Base-by-base conservation (phyloP, 2,888 invertebrate genomes). In the Nemurella pictetii region DNA sequence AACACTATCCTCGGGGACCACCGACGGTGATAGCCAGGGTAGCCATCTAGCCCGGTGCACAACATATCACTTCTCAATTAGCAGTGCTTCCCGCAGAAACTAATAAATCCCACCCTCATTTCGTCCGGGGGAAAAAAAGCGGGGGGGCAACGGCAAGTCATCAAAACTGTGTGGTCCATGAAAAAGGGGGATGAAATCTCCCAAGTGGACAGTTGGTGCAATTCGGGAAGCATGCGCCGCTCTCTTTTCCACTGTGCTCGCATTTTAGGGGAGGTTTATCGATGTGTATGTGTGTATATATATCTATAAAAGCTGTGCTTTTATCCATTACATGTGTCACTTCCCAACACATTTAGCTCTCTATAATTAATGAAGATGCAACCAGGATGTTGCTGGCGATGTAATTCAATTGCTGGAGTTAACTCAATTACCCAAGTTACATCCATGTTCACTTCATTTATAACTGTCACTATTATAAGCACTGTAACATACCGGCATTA, bases 21-120 rank as follows among this genome's bases (percentile, higher is more conserved):
- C 86, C 86, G 55, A 77, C 85, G 12, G 83, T 77, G 85, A 81
- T 30, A 83, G 29, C 85, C 35, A 77, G 55, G 55, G 55, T 55
- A n/a, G n/a, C n/a, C n/a, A n/a, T n/a, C n/a, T n/a, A n/a, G 20
- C 85, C n/a, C 78, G 75, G 80, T 85, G 84, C 73, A 7, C 55
- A 86, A 81, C 86, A 80, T 84, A 85, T 86, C 85, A 84, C 36
- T 83, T 82, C 78, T 77, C 86, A 86, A 86, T 86, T 86, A 86
- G 86, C 82, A 73, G 12, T 83, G 72, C 30, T 75, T 81, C 84
- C 77, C 85, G 72, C 84, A 80, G 84, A 82, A 85, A 32, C 85
- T 85, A 86, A 86, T 86, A 86, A 86, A 86, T 86, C 86, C 85
- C 55, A 81, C 55, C 75, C 86, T 86, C 84, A 86, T 86, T 86